Conservation (phyloP, 2,888 invertebrate species). For the Lasioglossum leucozonium region DNA sequence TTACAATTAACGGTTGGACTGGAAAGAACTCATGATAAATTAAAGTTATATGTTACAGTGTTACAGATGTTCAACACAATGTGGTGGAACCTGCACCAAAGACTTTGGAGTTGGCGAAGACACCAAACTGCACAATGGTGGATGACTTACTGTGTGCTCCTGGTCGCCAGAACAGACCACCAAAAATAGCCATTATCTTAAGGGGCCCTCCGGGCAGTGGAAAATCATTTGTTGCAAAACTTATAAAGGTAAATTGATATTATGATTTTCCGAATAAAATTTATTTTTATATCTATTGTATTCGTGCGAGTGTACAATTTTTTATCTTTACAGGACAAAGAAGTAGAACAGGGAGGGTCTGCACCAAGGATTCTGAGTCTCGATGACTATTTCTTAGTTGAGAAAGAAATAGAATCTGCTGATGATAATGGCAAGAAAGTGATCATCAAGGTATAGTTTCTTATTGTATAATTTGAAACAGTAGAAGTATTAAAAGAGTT, state of each 20-base stretch:
- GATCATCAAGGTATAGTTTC: constrained; percentile 86
- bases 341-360: constrained; percentile 93
- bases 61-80: constrained; percentile 71
- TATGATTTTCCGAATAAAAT: constrained; percentile 16
- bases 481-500: too few species aligned
- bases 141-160: constrained; percentile 94
- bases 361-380: constrained; percentile 96
- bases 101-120: constrained; percentile 80
- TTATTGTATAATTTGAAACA: background rate
- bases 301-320: background rate
- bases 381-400: constrained; percentile 98
- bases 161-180: constrained; percentile 92
- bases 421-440: constrained; percentile 91
- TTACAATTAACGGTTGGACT: background rate
- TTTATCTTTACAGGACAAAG: constrained; percentile 86
- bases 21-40: constrained; percentile 37
- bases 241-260: constrained; percentile 89
- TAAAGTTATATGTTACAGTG: constrained; percentile 66
- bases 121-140: constrained; percentile 87
- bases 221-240: constrained; percentile 95
- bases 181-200: constrained; percentile 93
- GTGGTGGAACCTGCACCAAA: constrained; percentile 72
- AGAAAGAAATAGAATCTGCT: constrained; percentile 90
- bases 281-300: background rate
- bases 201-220: constrained; percentile 98